Evolutionary conservation across 2,888 invertebrate genomes (phyloP).

Genomic region (Hemithea aestivaria): DNA sequence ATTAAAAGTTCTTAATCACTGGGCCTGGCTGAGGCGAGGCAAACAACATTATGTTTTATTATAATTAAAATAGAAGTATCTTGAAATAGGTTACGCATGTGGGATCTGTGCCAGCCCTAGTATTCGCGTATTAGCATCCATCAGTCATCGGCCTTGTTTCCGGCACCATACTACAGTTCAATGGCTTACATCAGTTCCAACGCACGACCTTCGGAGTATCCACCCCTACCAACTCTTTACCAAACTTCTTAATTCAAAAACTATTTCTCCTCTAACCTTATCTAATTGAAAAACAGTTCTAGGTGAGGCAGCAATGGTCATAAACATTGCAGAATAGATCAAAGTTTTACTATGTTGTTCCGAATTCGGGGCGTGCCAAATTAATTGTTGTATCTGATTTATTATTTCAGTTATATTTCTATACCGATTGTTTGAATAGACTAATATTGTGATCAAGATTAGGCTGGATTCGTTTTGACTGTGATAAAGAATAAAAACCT

Average conservation of each 20-base stretch:
- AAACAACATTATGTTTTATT: too few species aligned
- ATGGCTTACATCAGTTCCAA: conserved; percentile 50
- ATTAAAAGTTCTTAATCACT: too few species aligned
- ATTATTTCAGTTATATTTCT: conserved; percentile 17
- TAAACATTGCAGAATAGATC: background rate
- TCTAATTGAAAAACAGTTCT: background rate
- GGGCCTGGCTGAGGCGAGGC: too few species aligned
- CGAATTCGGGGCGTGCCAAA: conserved; percentile 12
- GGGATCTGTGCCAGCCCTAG: conserved; percentile 36
- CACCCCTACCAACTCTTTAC: conserved; percentile 15
- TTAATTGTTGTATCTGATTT: conserved; percentile 20
- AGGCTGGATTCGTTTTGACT: too few species aligned
- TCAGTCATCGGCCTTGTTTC: conserved; percentile 70
- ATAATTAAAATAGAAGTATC: too few species aligned
- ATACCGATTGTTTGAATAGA: conserved; percentile 10
- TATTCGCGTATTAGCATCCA: conserved; percentile 44
- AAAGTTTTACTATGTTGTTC: background rate
- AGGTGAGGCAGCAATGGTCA: conserved; percentile 21
- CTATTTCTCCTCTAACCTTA: conserved; percentile 21
- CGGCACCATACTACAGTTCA: conserved; percentile 68
- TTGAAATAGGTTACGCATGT: too few species aligned
- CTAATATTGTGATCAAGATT: background rate
- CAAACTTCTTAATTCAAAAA: conserved; percentile 16
- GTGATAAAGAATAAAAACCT: too few species aligned
- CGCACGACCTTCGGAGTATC: conserved; percentile 54